Conservation (phyloP, 2,113 vertebrate species). For the Colaptes auratus region DNA sequence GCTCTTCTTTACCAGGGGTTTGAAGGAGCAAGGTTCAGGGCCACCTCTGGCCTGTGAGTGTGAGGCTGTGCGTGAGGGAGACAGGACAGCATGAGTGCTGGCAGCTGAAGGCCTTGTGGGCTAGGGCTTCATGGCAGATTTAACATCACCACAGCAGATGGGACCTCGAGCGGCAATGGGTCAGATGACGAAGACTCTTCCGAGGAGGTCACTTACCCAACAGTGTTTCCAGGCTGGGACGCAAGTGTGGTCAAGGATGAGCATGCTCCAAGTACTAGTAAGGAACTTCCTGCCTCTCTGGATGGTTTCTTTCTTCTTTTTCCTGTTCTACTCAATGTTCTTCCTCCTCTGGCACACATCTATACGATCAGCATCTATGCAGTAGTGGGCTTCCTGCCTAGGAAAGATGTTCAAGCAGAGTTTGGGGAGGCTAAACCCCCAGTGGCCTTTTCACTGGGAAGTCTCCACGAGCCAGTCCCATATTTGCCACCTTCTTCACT, state of each 20-base stretch:
- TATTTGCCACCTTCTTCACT: background rate
- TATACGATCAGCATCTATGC: background rate
- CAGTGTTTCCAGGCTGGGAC: conserved; percentile 40
- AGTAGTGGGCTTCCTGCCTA: background rate
- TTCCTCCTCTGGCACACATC: background rate
- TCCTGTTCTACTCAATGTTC: rapidly evolving
- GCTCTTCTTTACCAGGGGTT: rapidly evolving
- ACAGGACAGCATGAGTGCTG: background rate
- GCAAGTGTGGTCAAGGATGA: background rate
- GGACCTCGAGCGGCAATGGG: conserved; percentile 46
- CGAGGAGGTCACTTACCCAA: background rate
- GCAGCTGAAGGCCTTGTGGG: background rate
- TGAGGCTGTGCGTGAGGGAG: background rate
- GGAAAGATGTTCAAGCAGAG: background rate
- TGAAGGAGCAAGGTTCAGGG: background rate
- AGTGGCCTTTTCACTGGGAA: background rate
- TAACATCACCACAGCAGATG: conserved; percentile 54
- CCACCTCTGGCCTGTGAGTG: background rate
- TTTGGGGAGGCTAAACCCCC: background rate
- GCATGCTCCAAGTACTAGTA: conserved; percentile 8
- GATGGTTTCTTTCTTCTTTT: background rate
- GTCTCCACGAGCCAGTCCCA: background rate
- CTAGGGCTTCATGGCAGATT: conserved; percentile 37
- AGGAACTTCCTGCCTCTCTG: background rate
- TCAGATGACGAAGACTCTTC: conserved; percentile 48